These are phyloP conservation scores for Willowsia nigromaculata DNA, from an alignment of 2,888 invertebrate species.

Conservation along the genomic window DNA sequence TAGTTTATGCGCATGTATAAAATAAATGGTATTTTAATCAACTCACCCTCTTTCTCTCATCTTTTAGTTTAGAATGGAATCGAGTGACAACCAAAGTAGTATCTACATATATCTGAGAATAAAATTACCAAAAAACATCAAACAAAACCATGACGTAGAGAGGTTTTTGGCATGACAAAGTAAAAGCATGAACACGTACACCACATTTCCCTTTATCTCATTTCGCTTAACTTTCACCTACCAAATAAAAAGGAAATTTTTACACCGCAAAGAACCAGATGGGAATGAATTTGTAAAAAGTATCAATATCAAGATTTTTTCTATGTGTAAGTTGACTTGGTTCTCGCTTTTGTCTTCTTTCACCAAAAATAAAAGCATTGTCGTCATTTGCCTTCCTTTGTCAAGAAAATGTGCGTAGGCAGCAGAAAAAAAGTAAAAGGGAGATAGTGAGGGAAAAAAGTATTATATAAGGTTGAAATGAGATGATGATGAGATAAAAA, in stretches of 20 bases:
- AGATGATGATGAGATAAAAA: not conserved
- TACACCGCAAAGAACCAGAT: too few species aligned
- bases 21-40: not conserved
- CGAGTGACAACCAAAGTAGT: too few species aligned
- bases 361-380: too few species aligned
- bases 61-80: not conserved
- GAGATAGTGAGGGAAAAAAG: not conserved
- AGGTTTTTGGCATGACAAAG: too few species aligned
- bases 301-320: not conserved
- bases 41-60: not conserved
- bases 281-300: too few species aligned
- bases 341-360: not conserved
- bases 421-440: not conserved
- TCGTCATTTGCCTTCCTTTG: not conserved
- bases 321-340: not conserved
- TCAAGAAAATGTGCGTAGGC: not conserved
- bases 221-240: too few species aligned
- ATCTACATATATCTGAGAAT: too few species aligned
- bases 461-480: not conserved
- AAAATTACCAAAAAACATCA: too few species aligned
- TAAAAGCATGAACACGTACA: too few species aligned
- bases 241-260: too few species aligned
- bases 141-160: too few species aligned
- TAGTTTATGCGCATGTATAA: not conserved
- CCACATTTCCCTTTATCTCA: too few species aligned